Conservation (phyloP, 2,888 invertebrate species). For the Luperina testacea region DNA sequence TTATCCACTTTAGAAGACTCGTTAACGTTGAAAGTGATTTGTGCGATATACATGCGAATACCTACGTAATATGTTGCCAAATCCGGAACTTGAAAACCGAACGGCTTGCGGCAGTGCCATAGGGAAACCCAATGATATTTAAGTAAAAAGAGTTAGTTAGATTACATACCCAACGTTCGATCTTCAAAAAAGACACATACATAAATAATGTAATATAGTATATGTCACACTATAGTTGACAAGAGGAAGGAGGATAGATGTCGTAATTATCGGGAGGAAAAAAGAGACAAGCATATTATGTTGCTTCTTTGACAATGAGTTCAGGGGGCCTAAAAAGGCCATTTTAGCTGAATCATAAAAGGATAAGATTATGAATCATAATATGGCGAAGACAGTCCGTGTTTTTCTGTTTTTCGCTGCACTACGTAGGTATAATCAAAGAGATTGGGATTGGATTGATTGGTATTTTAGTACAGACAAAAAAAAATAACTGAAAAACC, state of each 20-base stretch:
- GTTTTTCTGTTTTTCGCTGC: no score
- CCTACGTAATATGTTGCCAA: background rate
- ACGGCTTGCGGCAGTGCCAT: background rate
- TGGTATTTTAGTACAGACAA: no score
- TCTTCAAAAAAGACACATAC: background rate
- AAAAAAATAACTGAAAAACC: no score
- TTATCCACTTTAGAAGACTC: background rate
- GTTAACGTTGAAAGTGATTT: background rate
- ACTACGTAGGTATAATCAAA: no score
- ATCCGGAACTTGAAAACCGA: background rate
- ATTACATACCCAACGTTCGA: background rate
- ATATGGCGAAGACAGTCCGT: no score
- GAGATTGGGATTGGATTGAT: no score
- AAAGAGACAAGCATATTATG: background rate
- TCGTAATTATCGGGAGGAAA: background rate
- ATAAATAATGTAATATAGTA: background rate
- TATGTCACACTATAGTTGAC: background rate
- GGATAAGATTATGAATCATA: no score
- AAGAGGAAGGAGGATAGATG: background rate
- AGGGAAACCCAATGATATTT: background rate
- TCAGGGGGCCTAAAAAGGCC: no score
- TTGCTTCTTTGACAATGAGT: background rate
- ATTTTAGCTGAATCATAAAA: no score
- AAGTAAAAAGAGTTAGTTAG: background rate
- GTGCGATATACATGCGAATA: background rate